These are phyloP conservation scores for Musca vetustissima DNA, from an alignment of 1,140 invertebrate genomes.

Conservation along the genomic window DNA sequence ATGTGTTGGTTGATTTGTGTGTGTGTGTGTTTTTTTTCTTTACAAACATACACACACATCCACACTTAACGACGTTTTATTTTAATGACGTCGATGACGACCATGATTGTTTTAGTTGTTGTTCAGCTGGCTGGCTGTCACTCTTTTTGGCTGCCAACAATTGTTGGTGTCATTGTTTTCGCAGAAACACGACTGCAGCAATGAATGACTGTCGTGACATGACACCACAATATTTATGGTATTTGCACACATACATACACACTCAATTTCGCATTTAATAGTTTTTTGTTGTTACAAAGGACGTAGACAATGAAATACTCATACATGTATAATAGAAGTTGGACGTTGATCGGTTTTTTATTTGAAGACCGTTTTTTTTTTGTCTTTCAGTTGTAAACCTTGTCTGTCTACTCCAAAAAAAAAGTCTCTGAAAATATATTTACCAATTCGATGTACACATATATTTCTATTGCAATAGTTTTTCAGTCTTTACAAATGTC, in stretches of 20 bases:
- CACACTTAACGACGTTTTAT: slow-evolving; percentile 21
- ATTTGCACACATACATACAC: not conserved
- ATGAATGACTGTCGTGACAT: slow-evolving; percentile 17
- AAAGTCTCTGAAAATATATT: too few species aligned
- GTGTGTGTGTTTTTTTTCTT: too few species aligned
- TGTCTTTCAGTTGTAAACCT: not conserved
- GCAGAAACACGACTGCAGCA: slow-evolving; percentile 6
- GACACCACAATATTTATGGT: slow-evolving; percentile 22
- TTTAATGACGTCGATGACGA: slow-evolving; percentile 22
- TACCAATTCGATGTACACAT: too few species aligned
- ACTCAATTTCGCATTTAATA: not conserved
- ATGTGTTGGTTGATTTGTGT: too few species aligned
- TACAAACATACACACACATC: not conserved
- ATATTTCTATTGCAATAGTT: too few species aligned
- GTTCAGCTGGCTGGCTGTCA: not conserved
- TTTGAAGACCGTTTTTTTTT: slow-evolving; percentile 1
- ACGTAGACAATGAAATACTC: too few species aligned
- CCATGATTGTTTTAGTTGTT: slow-evolving; percentile 18
- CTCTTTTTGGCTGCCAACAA: too few species aligned
- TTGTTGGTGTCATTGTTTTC: too few species aligned
- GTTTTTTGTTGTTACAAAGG: too few species aligned
- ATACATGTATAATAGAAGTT: too few species aligned
- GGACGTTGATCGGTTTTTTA: not conserved
- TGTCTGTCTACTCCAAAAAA: too few species aligned
- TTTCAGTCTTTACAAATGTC: too few species aligned